Base-by-base conservation (phyloP, 2,797 vertebrate genomes). In the Xenentodon cancila region DNA sequence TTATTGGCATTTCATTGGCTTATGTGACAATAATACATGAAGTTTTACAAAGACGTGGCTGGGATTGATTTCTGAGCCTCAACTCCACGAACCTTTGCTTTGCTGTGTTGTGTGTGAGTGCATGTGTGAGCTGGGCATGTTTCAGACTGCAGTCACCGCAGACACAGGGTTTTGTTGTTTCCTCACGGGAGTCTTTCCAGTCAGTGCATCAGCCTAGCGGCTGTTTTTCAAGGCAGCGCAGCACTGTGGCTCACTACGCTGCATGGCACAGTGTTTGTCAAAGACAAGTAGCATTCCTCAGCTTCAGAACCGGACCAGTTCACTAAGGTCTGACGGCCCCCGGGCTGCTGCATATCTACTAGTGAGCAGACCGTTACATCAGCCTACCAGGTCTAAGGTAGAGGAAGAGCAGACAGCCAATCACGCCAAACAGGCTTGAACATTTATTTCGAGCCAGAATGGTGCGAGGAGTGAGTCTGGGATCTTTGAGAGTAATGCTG, bases 331-430 rank as follows among this genome's bases (percentile, higher is more conserved):
- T 84, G 73, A 89, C 90, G 76, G 57, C 79, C 65, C 84, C 77
- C 71, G 90, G 85, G 87, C 80, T 86, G 81, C 66, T 82, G 77
- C 85, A 70, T 56, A 62, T 91, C 90, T 87, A 90, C 92, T 89
- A 89, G 79, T 60, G 64, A 72, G 32, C 66, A 47, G 60, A 77
- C 63, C 75, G 82, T 72, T 77, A 68, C 75, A 73, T 67, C 37
- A 68, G 62, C 61, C 65, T 27, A 50, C 60, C 79, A 82, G 54
- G 53, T 54, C 21, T 50, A 34, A 64, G 54, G 37, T 11, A 47
- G 56, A 53, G 46, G 7, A 71, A 47, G 52, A 1, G 7, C 17
- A 60, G n/a, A 60, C 15, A 7, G 13, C 32, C 7, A n/a, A 21
- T 37, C 52, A 4, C 1, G 50, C 45, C 15, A 0, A 13, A 52